These are phyloP conservation scores for Drosophila seclusa DNA, from an alignment of 2,888 invertebrate species.

Conservation along the genomic window DNA sequence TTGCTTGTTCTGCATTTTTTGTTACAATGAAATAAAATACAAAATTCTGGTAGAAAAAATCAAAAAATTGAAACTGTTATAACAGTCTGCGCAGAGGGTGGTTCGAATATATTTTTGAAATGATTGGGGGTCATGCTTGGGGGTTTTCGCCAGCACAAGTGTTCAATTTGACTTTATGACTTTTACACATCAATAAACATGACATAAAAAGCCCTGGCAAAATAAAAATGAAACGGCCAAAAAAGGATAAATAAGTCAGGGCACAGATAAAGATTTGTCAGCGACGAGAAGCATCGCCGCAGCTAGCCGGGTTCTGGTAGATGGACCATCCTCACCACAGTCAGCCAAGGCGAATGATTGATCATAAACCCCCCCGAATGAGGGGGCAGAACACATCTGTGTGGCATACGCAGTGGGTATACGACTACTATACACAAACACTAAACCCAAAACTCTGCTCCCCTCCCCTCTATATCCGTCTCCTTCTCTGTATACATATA, in stretches of 20 bases:
- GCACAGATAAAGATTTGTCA: conserved; percentile 75
- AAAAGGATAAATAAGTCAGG: conserved; percentile 77
- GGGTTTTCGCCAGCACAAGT: conserved; percentile 53
- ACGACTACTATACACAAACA: conserved; percentile 1
- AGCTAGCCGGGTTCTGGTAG: conserved; percentile 1
- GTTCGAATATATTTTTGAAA: conserved; percentile 4
- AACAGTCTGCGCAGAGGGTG: conserved; percentile 21
- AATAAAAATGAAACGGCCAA: conserved; percentile 73
- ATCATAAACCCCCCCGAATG: conserved; percentile 67
- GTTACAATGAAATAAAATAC: conserved; percentile 45
- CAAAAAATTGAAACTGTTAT: conserved; percentile 7
- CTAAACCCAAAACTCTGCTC: conserved; percentile 1
- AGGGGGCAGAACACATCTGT: conserved; percentile 54
- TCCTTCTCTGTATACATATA: conserved; percentile 18
- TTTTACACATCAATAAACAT: conserved; percentile 81
- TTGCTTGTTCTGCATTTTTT: conserved; percentile 20
- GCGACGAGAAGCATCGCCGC: conserved; percentile 23
- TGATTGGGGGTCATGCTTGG: neutral
- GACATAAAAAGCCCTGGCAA: conserved; percentile 70
- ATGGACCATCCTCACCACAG: conserved; percentile 61
- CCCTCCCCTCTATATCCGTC: neutral
- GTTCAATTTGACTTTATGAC: conserved; percentile 78
- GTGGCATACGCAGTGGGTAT: conserved; percentile 3
- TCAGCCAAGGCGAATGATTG: conserved; percentile 72
- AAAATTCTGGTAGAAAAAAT: conserved; percentile 8